Base-by-base conservation (phyloP, 2,888 invertebrate genomes). In the Microdon myrmicae region DNA sequence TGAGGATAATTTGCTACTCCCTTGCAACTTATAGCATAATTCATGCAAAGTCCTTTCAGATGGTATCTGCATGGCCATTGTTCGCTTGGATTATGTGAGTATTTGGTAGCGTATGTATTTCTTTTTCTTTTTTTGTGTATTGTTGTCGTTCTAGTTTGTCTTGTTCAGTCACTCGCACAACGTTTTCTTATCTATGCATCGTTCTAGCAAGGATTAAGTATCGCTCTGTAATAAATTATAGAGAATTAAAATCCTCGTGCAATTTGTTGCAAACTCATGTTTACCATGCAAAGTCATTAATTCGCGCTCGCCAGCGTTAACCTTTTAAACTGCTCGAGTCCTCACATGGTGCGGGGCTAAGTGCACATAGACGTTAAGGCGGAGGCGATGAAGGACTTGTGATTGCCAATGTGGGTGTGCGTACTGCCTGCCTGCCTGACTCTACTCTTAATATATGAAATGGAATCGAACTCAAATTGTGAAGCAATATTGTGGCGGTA, bases 21-120 rank as follows among this genome's bases (percentile, higher is more conserved):
- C 20, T 56, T 45, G 49, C 45, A 58, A 51, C 64, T 64, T 64
- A 58, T 64, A 45, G 51, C 32, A 64, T 64, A 58, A 64, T 58
- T 58, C 64, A 64, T 64, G 51, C 64, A 64, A 64, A 64, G 64
- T 64, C 64, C 64, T 64, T 47, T 64, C 23, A 41, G 49, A 58
- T 58, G 51, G 44, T 58, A 51, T 54, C 54, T 38, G 45, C 32
- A 45, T 58, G 49, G 49, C 45, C 29, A 58, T 64, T 64, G 64
- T 64, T 64, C 64, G 47, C 37, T 35, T 19, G 45, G 64, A 64
- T 64, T 64, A 64, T 64, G 26, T 35, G 45, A 58, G 41, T 51
- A 47, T 51, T 51, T 64, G 45, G 39, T 51, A 32, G 26, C 41
- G 25, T 32, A 43, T 55, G 43, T 28, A 28, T 43, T 39, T 22